Evolutionary conservation across 2,113 vertebrate genomes (phyloP).

Genomic region (Mastomys natalensis): DNA sequence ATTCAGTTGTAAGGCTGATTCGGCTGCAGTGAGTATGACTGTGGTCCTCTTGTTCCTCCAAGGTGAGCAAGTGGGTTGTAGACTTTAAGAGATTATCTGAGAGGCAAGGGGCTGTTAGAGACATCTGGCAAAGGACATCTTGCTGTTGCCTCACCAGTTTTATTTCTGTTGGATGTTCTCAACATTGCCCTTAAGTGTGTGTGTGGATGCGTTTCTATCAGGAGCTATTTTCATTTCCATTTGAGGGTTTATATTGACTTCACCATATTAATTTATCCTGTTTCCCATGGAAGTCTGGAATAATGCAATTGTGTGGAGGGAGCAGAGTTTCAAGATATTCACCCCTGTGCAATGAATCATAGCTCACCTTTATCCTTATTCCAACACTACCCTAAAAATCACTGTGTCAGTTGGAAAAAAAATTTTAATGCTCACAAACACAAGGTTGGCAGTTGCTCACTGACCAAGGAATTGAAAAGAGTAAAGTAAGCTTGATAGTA

Average conservation of each 20-base stretch:
- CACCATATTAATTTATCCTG: slow-evolving; percentile 2
- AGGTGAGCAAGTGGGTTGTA: no score
- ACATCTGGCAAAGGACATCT: background rate
- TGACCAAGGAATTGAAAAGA: background rate
- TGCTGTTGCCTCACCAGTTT: background rate
- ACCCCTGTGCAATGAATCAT: background rate
- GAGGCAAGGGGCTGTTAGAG: background rate
- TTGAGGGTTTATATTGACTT: slow-evolving; percentile 36
- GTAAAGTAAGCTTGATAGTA: background rate
- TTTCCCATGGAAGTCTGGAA: background rate
- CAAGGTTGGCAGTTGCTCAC: background rate
- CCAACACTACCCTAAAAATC: background rate
- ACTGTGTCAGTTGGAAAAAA: background rate
- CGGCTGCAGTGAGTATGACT: background rate
- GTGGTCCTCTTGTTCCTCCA: background rate
- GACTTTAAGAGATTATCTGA: background rate
- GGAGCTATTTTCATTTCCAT: background rate
- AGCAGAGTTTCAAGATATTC: slow-evolving; percentile 29
- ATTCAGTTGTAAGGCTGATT: background rate
- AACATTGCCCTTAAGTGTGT: background rate
- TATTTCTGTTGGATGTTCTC: slow-evolving; percentile 7
- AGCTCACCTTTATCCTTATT: background rate
- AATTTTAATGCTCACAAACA: background rate
- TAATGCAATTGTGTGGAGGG: background rate
- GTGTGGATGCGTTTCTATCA: background rate